Percentiles rank a stretch among this genome's conserved stretches.
phyloP scores from a whole-genome alignment of 2,888 invertebrate species.

The Meiosimyza platycephala region DNA sequence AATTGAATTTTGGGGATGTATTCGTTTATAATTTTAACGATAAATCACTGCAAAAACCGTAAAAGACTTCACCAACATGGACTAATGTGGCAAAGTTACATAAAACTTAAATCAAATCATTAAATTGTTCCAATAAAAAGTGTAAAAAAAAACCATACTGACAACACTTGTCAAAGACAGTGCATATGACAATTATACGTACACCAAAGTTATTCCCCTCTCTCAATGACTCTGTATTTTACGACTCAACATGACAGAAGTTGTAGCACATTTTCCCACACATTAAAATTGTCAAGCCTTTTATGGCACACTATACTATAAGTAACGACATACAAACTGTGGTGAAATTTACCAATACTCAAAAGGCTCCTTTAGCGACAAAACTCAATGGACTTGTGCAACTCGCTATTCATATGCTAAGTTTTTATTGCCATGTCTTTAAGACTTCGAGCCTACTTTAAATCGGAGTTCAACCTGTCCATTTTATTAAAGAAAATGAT shows the following conservation, averaged over 20 bases:
- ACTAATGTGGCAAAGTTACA: too few species aligned
- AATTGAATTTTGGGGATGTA: too few species aligned
- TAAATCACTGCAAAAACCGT: too few species aligned
- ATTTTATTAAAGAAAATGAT: not conserved
- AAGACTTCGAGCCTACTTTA: not conserved
- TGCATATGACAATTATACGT: too few species aligned
- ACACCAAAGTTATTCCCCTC: too few species aligned
- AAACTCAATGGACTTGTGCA: not conserved
- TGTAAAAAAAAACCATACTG: too few species aligned
- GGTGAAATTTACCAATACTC: not conserved
- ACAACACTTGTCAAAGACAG: too few species aligned
- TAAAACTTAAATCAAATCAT: too few species aligned
- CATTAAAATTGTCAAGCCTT: constrained; percentile 13
- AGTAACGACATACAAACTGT: not conserved
- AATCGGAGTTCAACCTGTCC: not conserved
- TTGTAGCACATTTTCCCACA: constrained; percentile 5
- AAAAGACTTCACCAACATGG: too few species aligned
- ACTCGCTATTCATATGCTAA: not conserved
- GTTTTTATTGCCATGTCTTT: not conserved
- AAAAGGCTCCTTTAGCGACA: not conserved
- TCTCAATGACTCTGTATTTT: too few species aligned
- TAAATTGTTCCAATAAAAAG: too few species aligned
- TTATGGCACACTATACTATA: constrained; percentile 3
- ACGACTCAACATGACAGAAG: not conserved
- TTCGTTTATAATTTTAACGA: too few species aligned